These are phyloP conservation scores for Rousettus madagascariensis DNA, from an alignment of 2,797 vertebrate species.

Conservation along the genomic window DNA sequence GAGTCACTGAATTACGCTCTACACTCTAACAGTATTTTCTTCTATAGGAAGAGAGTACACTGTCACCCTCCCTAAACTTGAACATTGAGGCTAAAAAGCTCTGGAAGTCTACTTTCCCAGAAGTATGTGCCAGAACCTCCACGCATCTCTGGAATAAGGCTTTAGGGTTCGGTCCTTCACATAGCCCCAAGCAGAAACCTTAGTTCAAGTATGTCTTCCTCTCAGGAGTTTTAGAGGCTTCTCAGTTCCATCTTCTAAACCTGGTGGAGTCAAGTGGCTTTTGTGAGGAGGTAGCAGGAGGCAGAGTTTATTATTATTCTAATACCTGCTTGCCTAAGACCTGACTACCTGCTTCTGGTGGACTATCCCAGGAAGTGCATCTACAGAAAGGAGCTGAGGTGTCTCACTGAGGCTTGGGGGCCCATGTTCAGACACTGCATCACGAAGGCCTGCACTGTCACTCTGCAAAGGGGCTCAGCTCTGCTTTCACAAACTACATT, in stretches of 20 bases:
- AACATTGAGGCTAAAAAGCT: neutral
- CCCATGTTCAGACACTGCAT: neutral
- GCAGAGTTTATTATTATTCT: neutral
- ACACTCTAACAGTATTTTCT: neutral
- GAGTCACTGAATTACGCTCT: neutral
- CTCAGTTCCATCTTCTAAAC: neutral
- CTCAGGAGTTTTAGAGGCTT: neutral
- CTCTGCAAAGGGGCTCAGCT: neutral
- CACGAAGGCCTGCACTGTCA: fast-evolving
- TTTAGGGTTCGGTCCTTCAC: neutral
- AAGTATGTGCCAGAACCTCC: neutral
- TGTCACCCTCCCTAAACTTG: neutral
- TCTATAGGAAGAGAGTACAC: neutral
- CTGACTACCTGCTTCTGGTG: neutral
- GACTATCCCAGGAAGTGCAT: neutral
- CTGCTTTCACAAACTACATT: neutral
- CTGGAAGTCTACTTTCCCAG: neutral
- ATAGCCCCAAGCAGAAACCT: neutral
- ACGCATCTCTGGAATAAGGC: fast-evolving
- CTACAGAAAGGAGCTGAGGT: neutral
- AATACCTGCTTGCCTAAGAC: neutral
- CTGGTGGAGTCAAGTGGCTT: neutral
- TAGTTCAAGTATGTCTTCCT: fast-evolving
- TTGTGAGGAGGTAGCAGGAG: neutral
- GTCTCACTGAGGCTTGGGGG: neutral